Evolutionary conservation across 2,113 vertebrate genomes (phyloP).

Genomic region (Brachypteracias leptosomus): DNA sequence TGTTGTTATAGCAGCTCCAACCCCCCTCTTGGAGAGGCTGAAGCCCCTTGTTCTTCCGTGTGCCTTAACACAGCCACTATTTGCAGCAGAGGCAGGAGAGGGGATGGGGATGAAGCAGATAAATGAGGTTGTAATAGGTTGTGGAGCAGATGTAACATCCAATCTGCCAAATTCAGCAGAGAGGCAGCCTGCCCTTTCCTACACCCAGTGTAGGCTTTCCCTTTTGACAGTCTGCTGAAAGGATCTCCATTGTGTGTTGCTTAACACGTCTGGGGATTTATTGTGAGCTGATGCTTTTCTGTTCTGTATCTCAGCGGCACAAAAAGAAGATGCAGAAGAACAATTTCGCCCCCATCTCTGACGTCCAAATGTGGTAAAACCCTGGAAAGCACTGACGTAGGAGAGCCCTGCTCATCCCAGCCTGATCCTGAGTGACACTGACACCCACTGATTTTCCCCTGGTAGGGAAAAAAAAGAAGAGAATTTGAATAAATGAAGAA

Average conservation of each 20-base stretch:
- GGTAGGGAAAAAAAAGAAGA: neutral
- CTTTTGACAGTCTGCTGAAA: conserved; percentile 43
- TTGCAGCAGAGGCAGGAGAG: neutral
- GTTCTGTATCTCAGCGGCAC: neutral
- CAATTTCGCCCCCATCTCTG: neutral
- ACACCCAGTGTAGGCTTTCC: neutral
- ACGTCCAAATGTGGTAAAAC: conserved; percentile 18
- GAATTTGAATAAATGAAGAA: neutral
- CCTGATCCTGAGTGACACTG: conserved; percentile 27
- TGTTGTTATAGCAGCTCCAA: neutral
- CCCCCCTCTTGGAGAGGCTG: neutral
- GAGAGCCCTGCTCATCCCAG: neutral
- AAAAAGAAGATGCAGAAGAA: neutral
- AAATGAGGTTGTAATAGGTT: neutral
- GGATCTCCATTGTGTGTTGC: neutral
- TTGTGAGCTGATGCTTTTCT: conserved; percentile 25
- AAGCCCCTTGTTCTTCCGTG: rapidly evolving
- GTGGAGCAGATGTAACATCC: neutral
- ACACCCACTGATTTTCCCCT: neutral
- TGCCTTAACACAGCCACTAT: neutral
- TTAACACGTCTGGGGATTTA: conserved; percentile 44
- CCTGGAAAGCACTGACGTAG: neutral
- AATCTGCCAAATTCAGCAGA: neutral
- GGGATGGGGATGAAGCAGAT: neutral
- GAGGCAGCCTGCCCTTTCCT: neutral